These are phyloP conservation scores for Platorchestia sp. DNA, from an alignment of 1,140 invertebrate genomes.

Conservation along the genomic window DNA sequence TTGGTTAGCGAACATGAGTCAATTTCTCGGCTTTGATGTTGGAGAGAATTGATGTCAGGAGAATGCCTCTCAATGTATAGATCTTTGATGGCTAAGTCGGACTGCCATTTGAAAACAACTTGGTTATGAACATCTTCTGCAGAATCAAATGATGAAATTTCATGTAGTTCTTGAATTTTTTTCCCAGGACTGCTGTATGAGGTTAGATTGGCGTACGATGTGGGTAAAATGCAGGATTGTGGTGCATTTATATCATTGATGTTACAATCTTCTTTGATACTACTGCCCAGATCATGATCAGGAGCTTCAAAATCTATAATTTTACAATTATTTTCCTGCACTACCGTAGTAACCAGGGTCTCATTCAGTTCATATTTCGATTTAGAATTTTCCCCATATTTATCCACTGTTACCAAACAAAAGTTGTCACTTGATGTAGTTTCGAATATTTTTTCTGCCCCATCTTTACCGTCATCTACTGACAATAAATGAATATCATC, in stretches of 20 bases:
- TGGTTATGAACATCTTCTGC: background rate
- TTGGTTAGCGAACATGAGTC: background rate
- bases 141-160: background rate
- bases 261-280: too few relatives aligned
- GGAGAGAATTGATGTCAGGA: background rate
- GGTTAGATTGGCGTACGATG: background rate
- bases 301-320: background rate
- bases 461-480: background rate
- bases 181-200: background rate
- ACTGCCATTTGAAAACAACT: background rate
- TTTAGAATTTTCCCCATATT: background rate
- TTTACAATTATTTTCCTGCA: background rate
- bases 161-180: background rate
- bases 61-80: background rate
- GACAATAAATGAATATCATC: background rate
- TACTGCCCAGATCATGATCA: background rate
- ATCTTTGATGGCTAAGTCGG: too few relatives aligned
- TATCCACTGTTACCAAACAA: background rate
- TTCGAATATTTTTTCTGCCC: background rate
- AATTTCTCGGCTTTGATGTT: background rate
- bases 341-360: background rate
- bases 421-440: background rate
- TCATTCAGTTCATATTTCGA: background rate
- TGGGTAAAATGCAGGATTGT: background rate
- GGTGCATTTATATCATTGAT: too few relatives aligned